Evolutionary conservation across 2,888 invertebrate genomes (phyloP).

Genomic region (Athripsodes cinereus): DNA sequence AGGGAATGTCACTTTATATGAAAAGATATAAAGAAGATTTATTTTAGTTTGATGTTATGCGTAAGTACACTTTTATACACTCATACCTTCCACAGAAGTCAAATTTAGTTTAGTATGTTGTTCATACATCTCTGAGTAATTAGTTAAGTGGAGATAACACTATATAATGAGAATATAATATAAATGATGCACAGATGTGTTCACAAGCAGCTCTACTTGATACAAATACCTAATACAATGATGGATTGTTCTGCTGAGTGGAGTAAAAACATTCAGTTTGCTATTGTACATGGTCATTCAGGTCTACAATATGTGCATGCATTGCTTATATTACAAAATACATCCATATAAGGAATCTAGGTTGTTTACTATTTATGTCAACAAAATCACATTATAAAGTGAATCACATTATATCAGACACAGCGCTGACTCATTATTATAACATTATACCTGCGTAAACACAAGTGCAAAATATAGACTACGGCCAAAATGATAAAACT

Average conservation of each 20-base stretch:
- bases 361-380: slow-evolving; percentile 35
- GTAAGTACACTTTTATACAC: slow-evolving; percentile 2
- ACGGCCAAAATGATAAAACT: too few relatives aligned
- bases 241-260: neutral
- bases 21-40: too few relatives aligned
- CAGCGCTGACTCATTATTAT: slow-evolving; percentile 28
- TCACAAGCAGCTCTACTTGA: neutral
- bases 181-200: slow-evolving; percentile 2
- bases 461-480: too few relatives aligned
- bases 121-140: slow-evolving; percentile 57
- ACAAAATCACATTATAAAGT: too few relatives aligned
- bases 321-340: slow-evolving; percentile 46
- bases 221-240: slow-evolving; percentile 6
- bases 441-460: slow-evolving; percentile 26
- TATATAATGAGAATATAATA: too few relatives aligned
- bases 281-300: slow-evolving; percentile 27
- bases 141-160: neutral
- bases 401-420: too few relatives aligned
- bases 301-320: slow-evolving; percentile 10
- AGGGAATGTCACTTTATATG: too few relatives aligned
- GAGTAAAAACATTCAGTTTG: slow-evolving; percentile 13
- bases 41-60: too few relatives aligned
- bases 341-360: slow-evolving; percentile 56
- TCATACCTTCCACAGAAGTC: slow-evolving; percentile 69
- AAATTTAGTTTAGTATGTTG: slow-evolving; percentile 65